These are phyloP conservation scores for Alitta virens DNA, from an alignment of 2,888 invertebrate species.

Conservation along the genomic window DNA sequence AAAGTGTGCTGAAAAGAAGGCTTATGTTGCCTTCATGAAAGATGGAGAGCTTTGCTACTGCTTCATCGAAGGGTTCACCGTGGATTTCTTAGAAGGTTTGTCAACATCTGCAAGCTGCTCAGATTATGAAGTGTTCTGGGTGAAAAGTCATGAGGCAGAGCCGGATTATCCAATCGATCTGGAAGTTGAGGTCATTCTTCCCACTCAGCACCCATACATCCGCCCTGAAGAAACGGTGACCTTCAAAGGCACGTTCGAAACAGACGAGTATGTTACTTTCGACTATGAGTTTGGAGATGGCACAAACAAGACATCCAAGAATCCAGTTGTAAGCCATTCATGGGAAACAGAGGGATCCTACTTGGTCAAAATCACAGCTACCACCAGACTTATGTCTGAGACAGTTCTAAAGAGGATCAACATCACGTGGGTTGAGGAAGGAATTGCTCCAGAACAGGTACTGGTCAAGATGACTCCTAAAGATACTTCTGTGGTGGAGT, in stretches of 20 bases:
- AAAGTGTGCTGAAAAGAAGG: not conserved
- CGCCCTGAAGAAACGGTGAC: conserved; percentile 43
- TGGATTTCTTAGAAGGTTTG: not conserved
- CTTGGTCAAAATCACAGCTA: conserved; percentile 30
- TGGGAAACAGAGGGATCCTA: conserved; percentile 39
- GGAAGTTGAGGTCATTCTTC: conserved; percentile 1
- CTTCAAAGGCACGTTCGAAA: conserved; percentile 31
- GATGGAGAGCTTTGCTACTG: not conserved
- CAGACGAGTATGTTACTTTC: conserved; percentile 32
- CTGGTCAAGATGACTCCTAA: conserved; percentile 4
- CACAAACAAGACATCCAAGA: conserved; percentile 12
- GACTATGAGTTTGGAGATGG: conserved; percentile 45
- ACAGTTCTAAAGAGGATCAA: conserved; percentile 6
- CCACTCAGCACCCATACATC: conserved; percentile 35
- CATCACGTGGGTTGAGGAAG: conserved; percentile 23
- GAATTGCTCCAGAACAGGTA: conserved; percentile 22
- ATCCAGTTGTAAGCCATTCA: conserved; percentile 33
- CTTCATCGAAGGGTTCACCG: not conserved
- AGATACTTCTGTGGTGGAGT: not conserved
- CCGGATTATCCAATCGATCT: conserved; percentile 14
- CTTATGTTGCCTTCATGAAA: conserved; percentile 3
- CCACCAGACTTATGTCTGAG: conserved; percentile 6
- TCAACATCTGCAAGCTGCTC: too few relatives aligned
- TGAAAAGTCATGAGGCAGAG: not conserved
- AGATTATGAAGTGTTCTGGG: not conserved